Conservation (phyloP, 2,113 vertebrate genomes). For the Oreotrochilus melanogaster region DNA sequence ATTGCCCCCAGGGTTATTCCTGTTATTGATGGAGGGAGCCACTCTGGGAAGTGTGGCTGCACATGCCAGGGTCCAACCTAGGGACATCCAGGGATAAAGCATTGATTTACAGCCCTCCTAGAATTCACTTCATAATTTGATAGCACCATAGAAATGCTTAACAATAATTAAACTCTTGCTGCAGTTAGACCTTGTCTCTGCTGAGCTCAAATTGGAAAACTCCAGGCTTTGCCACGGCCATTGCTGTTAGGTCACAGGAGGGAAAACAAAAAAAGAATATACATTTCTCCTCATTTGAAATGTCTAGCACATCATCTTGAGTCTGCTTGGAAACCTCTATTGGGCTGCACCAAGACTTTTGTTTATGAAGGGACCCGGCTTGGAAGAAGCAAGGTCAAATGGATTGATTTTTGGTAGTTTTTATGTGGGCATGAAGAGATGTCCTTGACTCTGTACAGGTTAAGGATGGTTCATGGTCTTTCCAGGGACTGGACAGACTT, state of each 20-base stretch:
- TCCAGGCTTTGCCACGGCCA: background rate
- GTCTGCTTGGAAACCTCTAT: background rate
- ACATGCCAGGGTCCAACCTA: background rate
- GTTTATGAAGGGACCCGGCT: background rate
- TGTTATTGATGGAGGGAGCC: background rate
- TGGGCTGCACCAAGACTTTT: background rate
- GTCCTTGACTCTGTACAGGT: background rate
- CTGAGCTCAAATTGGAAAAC: background rate
- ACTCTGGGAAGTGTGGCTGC: background rate
- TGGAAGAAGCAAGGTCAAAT: background rate
- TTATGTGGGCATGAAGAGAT: rapidly evolving
- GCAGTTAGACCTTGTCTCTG: background rate
- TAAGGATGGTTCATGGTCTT: background rate
- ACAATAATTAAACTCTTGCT: background rate
- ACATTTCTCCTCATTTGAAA: background rate
- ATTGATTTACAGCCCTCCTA: background rate
- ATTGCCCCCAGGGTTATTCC: background rate
- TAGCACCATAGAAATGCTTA: background rate
- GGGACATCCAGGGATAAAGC: background rate
- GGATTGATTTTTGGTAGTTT: background rate
- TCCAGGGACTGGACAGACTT: background rate
- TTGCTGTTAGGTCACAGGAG: background rate
- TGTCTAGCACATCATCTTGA: background rate
- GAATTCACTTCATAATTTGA: background rate
- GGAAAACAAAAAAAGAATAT: background rate